Conservation (phyloP, 2,888 invertebrate species). For the Idaea dimidiata region DNA sequence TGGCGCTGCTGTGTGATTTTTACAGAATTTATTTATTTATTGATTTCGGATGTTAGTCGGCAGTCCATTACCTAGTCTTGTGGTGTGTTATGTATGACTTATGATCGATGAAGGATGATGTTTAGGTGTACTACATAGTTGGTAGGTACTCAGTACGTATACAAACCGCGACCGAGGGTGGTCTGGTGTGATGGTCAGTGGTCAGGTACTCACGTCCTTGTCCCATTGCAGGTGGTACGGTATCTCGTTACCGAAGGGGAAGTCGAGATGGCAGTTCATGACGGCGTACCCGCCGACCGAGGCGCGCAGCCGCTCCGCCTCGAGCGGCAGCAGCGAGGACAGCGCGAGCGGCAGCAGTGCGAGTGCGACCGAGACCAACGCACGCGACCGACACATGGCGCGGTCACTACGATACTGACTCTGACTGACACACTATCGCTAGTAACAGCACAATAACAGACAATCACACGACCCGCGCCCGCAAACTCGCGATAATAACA, state of each 20-base stretch:
- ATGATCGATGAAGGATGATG: no score
- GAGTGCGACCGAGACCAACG: slow-evolving; percentile 17
- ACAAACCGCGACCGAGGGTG: background rate
- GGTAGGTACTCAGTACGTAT: no score
- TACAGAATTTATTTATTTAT: no score
- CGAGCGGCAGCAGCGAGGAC: slow-evolving; percentile 60
- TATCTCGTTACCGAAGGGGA: slow-evolving; percentile 91
- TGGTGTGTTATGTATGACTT: background rate
- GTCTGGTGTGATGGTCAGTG: background rate
- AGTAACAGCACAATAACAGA: no score
- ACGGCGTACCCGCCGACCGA: slow-evolving; percentile 89
- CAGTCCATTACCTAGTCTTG: no score
- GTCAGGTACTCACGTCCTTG: slow-evolving; percentile 86
- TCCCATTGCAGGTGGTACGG: slow-evolving; percentile 95
- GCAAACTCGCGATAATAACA: no score
- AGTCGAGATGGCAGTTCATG: slow-evolving; percentile 92
- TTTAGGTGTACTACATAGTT: no score
- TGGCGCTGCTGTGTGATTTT: no score
- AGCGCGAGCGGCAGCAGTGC: slow-evolving; percentile 20
- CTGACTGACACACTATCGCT: no score
- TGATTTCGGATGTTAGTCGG: no score
- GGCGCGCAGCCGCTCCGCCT: slow-evolving; percentile 79
- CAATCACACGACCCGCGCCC: no score
- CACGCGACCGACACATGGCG: slow-evolving; percentile 15
- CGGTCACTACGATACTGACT: no score